Base-by-base conservation (phyloP, 1,140 invertebrate genomes). In the Hormaphis cornu region DNA sequence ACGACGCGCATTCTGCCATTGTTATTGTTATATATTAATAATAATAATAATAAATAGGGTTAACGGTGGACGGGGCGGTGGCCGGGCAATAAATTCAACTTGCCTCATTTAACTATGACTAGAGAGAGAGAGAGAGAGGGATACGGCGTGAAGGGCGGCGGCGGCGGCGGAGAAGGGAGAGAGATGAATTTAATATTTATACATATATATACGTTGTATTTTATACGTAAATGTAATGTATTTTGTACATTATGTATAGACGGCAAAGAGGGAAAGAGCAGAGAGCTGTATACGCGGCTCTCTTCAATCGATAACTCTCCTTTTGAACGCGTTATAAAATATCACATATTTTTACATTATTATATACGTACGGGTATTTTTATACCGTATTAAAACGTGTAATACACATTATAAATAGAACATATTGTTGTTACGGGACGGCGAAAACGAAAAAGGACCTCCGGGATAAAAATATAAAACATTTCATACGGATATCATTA, bases 61-160 rank as follows among this genome's bases (percentile, higher is more conserved):
- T 63, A 63, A 63, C 59, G 59, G 37, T 8, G 37, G 37, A 18
- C 40, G 59, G 42, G 42, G 26, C 44, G 59, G 28, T 10, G 26
- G 61, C n/a, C 24, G 20, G 59, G 61, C 61, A 66, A 66, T 66
- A 66, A 66, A 66, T 66, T 66, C 61, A 66, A 66, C 61, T 66
- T 66, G 61, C 61, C 61, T 66, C 61, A 66, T 66, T 66, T 66
- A 66, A 66, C 61, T 66, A 66, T 33, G 44, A 50, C 61, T 66
- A 16, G 61, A 3, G 61, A 66, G 61, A 18, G 61, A 35, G 61
- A 18, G 40, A 30, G 42, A 44, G 58, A 14, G 42, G 5, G 18
- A 26, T 37, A 28, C 14, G 24, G 26, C 12, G 37, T 26, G 48
- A 42, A 59, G 20, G 56, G 56, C 9, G 22, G 56, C 37, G 56